phyloP scores from a whole-genome alignment of 2,888 invertebrate genomes.

The Entomobrya multifasciata region DNA sequence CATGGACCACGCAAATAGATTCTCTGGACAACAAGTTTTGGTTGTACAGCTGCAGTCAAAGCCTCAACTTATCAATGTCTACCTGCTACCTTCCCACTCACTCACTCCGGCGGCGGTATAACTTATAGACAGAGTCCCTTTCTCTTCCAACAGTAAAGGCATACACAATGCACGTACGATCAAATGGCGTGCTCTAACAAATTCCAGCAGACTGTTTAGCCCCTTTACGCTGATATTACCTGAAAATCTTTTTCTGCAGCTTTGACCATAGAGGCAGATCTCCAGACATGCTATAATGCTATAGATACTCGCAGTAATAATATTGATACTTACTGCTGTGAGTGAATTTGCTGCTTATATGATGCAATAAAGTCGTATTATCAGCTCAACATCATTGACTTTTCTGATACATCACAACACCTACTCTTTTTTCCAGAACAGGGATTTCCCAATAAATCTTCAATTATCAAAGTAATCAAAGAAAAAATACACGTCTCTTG shows the following conservation, averaged over 20 bases:
- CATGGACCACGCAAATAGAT: constrained; percentile 43
- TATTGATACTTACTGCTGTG: constrained; percentile 2
- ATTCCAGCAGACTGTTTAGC: constrained; percentile 15
- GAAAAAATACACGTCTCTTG: constrained; percentile 75
- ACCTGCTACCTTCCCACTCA: neutral
- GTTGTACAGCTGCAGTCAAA: constrained; percentile 33
- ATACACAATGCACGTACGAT: neutral
- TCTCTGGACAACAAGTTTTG: constrained; percentile 34
- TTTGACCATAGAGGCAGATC: no score
- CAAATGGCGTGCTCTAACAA: neutral
- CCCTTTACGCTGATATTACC: no score
- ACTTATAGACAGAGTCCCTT: no score
- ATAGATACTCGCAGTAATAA: no score
- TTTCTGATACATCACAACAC: constrained; percentile 46
- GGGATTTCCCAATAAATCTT: constrained; percentile 80
- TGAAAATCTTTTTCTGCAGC: neutral
- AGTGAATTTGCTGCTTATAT: constrained; percentile 29
- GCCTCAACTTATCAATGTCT: constrained; percentile 42
- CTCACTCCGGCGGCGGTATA: no score
- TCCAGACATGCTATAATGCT: no score
- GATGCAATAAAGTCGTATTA: constrained; percentile 70
- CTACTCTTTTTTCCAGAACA: constrained; percentile 68
- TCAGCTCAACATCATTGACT: constrained; percentile 66
- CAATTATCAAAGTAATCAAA: constrained; percentile 80
- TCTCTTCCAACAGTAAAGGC: neutral